Base-by-base conservation (phyloP, 2,888 invertebrate genomes). In the Cephus nigrinus region DNA sequence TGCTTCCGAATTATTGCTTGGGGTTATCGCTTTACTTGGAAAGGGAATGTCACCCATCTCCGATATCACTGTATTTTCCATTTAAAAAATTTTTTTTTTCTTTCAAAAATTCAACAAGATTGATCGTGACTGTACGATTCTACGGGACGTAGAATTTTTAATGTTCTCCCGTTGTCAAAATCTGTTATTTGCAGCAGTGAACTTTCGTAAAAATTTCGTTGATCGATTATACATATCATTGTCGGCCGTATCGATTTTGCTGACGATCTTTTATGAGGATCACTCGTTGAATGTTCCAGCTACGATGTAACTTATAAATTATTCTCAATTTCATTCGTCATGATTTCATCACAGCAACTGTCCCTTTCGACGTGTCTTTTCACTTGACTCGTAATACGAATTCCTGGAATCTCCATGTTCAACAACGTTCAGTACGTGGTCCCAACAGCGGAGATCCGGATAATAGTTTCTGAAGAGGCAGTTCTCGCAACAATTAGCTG, bases 401-500 rank as follows among this genome's bases (percentile, higher is more conserved):
- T 55, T 55, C 40, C 40, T 23, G 9, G 23, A 55, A 55, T 55
- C 40, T 55, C 40, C 23, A 40, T 40, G 15, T 40, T 40, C 40
- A 23, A 55, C 40, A 23, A 55, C 40, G 23, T 55, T 55, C 40
- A 15, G 23, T 55, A 55, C 40, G 40, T 9, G 40, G 23, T 23
- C 32, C 32, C 30, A 31, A 30, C 31, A 31, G 30, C 31, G 32
- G 71, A 30, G 71, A 71, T 71, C 31, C 32, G 31, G 31, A 32
- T 89, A 89, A 89, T 89, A 87, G 89, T 89, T 89, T 88, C 85
- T 87, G 86, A 88, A 88, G 84, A 87, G 88, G 85, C 87, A 88
- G 86, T 89, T 88, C 86, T 87, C 87, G 86, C 86, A 86, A 88
- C 89, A 88, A 89, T 89, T 89, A 89, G 88, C 87, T 84, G 83